Evolutionary conservation across 2,113 vertebrate species (phyloP), one percentile per base, ranked within the genome.

Genomic region (Xyliphius kryptos): DNA sequence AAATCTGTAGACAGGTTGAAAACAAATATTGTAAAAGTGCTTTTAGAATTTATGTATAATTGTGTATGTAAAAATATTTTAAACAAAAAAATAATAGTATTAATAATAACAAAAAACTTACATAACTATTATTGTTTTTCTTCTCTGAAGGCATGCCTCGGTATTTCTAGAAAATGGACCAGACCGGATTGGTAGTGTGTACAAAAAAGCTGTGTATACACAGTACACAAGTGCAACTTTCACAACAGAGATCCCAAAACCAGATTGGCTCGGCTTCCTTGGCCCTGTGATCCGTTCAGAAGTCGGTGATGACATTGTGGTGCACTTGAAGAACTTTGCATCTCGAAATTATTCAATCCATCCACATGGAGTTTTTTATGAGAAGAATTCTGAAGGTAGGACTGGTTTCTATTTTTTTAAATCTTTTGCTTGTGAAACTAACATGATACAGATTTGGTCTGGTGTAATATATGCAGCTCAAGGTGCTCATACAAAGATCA

Each of bases 271-370:
- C 36, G 91, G 91, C 0, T 86, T 89, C 68, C 74, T 94, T 40
- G 91, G 91, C 47, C 91, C 91, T 2, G 56, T 91, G 36, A 77
- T 94, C 56, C 82, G 80, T 15, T 88, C 78, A 48, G 90, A 94
- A 74, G 84, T 83, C 69, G 89, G 83, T 19, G 90, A 94, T 73
- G 80, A 72, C 6, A 61, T 94, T 48, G 69, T 71, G 21, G 60
- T 94, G 44, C 89, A 93, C 56, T 15, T 93, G 43, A 91, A 85
- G 75, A 94, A 93, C 74, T 86, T 88, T 49, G 91, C 90, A 17
- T 81, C 80, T 2, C 80, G 87, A 55, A 2, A 14, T 16, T 71
- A 59, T 52, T 73, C 69, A 9, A 52, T 68, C 1, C 71, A 51
- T 15, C 70, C 73, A n/a, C 66, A 69, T 3, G 74, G 74, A 51